phyloP scores from a whole-genome alignment of 2,888 invertebrate genomes.

The Myathropa florea region DNA sequence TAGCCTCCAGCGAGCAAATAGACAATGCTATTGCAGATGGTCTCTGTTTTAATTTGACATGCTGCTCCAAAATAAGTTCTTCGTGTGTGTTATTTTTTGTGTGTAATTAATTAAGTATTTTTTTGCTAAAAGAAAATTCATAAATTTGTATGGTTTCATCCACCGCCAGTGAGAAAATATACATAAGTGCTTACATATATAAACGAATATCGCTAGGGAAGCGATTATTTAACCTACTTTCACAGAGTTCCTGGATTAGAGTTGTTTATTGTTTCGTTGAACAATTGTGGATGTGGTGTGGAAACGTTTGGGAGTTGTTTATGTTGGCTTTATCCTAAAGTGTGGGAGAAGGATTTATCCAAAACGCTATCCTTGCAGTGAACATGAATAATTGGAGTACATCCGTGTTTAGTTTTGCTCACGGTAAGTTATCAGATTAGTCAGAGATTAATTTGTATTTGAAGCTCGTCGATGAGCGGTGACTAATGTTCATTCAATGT shows the following conservation, averaged over 20 bases:
- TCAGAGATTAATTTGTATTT: slow-evolving; percentile 13
- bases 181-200: neutral
- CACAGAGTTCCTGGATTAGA: neutral
- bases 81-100: neutral
- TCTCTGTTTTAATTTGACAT: slow-evolving; percentile 18
- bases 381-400: neutral
- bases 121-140: neutral
- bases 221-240: slow-evolving; percentile 4
- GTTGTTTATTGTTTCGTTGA: neutral
- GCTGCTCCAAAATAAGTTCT: neutral
- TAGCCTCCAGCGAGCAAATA: neutral
- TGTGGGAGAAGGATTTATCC: neutral
- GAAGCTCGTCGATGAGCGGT: neutral
- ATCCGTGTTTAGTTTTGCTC: neutral
- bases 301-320: neutral
- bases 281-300: neutral
- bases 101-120: neutral
- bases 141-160: neutral
- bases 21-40: neutral
- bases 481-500: neutral
- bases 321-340: neutral
- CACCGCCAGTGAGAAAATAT: neutral
- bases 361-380: neutral
- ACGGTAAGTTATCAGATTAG: slow-evolving; percentile 17
- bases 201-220: neutral